phyloP scores from a whole-genome alignment of 64 coral and sea anemone species.

The Cladopsammia gracilis region DNA sequence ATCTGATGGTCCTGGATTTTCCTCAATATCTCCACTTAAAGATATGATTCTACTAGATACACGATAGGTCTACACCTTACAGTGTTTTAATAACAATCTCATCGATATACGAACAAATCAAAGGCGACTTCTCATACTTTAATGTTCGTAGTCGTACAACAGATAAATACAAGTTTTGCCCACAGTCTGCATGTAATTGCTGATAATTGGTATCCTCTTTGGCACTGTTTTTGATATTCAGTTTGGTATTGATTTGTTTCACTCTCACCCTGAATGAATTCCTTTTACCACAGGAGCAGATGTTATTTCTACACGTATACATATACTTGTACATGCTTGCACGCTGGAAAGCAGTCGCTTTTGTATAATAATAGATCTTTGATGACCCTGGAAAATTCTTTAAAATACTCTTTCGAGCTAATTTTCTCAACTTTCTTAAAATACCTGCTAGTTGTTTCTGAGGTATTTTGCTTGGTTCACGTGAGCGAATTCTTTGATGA shows the following conservation, averaged over 20 bases:
- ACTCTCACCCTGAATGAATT: neutral
- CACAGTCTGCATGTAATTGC: neutral
- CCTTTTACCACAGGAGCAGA: neutral
- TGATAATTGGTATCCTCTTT: neutral
- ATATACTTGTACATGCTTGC: neutral
- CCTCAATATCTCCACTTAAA: slow-evolving; percentile 79
- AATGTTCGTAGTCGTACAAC: slow-evolving; percentile 39
- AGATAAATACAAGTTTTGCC: slow-evolving; percentile 22
- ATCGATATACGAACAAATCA: slow-evolving; percentile 20
- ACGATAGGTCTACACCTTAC: neutral
- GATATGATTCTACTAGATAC: slow-evolving; percentile 31
- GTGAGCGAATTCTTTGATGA: too few species aligned
- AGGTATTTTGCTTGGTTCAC: slow-evolving; percentile 4
- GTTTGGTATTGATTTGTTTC: slow-evolving; percentile 1
- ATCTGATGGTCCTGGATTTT: slow-evolving; percentile 64
- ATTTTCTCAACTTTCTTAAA: slow-evolving; percentile 46
- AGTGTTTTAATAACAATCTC: slow-evolving; percentile 35
- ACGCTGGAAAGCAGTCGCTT: neutral
- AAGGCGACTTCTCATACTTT: slow-evolving; percentile 52
- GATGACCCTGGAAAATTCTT: slow-evolving; percentile 36
- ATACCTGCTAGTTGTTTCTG: slow-evolving; percentile 1
- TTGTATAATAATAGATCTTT: too few species aligned
- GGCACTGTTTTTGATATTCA: too few species aligned
- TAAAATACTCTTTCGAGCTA: neutral
- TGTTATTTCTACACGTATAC: too few species aligned